Percentiles rank a stretch among this genome's conserved stretches.
phyloP scores from a whole-genome alignment of 2,797 vertebrate genomes.

The Acropternis orthonyx region DNA sequence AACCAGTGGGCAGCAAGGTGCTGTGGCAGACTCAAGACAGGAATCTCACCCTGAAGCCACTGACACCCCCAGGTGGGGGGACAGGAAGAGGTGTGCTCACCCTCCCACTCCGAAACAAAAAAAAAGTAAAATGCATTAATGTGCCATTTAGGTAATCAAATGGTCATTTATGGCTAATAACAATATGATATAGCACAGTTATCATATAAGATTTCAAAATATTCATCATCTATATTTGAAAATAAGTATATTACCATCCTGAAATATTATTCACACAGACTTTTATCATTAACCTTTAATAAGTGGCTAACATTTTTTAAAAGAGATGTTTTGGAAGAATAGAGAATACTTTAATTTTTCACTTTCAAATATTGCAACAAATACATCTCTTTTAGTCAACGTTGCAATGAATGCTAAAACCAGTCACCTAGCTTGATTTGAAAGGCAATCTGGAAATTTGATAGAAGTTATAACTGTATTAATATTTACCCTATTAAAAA shows the following conservation, averaged over 20 bases:
- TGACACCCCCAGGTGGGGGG: rapidly evolving
- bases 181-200: background rate
- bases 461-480: background rate
- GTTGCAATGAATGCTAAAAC: background rate
- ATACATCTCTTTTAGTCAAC: background rate
- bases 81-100: background rate
- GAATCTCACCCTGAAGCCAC: background rate
- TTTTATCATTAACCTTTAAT: background rate
- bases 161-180: background rate
- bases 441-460: background rate
- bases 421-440: background rate
- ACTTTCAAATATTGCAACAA: background rate
- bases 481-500: constrained; percentile 13
- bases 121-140: background rate
- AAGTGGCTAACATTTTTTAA: background rate
- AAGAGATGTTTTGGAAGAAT: background rate
- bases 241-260: background rate
- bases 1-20: rapidly evolving
- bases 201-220: background rate
- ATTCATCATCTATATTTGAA: background rate
- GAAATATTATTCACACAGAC: background rate
- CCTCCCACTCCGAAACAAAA: background rate
- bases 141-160: background rate
- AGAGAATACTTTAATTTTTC: background rate
- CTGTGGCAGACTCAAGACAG: background rate